Evolutionary conservation across 2,113 vertebrate genomes (phyloP).

Genomic region (Tenebrosternarchus preto): DNA sequence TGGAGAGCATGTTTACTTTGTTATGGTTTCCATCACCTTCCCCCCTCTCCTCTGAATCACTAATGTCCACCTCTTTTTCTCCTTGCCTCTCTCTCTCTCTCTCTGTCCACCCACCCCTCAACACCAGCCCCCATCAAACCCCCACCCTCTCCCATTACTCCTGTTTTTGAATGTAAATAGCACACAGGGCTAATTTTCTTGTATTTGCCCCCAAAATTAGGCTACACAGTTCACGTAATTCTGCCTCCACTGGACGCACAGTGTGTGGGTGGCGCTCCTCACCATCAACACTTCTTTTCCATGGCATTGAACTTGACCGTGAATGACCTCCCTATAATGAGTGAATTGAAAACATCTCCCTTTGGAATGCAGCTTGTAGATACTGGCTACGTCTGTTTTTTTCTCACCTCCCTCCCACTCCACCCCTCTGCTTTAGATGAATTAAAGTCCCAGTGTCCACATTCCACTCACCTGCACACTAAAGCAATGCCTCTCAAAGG

Average conservation of each 20-base stretch:
- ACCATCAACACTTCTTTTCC: slow-evolving; percentile 88
- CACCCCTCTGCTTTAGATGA: slow-evolving; percentile 78
- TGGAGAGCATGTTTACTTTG: slow-evolving; percentile 89
- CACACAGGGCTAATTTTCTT: slow-evolving; percentile 90
- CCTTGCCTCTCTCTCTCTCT: slow-evolving; percentile 34
- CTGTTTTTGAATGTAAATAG: slow-evolving; percentile 86
- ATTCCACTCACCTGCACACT: slow-evolving; percentile 73
- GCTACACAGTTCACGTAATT: slow-evolving; percentile 88
- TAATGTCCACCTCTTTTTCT: slow-evolving; percentile 78
- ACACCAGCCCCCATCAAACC: not conserved
- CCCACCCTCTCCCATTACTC: not conserved
- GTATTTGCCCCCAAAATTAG: slow-evolving; percentile 92
- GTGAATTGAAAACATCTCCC: slow-evolving; percentile 99
- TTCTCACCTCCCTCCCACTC: slow-evolving; percentile 38
- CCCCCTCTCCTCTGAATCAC: slow-evolving; percentile 76
- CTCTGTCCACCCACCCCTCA: not conserved
- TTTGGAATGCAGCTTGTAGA: slow-evolving; percentile 94
- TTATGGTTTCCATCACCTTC: slow-evolving; percentile 88
- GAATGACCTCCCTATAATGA: slow-evolving; percentile 94
- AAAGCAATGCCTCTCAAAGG: slow-evolving; percentile 45
- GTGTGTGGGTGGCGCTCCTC: slow-evolving; percentile 86
- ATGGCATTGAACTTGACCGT: slow-evolving; percentile 98
- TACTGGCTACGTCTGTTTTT: slow-evolving; percentile 79
- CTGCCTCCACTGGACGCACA: slow-evolving; percentile 80
- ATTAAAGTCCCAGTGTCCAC: slow-evolving; percentile 85